phyloP scores from a whole-genome alignment of 2,797 vertebrate species.

The Meriones psammophilus region DNA sequence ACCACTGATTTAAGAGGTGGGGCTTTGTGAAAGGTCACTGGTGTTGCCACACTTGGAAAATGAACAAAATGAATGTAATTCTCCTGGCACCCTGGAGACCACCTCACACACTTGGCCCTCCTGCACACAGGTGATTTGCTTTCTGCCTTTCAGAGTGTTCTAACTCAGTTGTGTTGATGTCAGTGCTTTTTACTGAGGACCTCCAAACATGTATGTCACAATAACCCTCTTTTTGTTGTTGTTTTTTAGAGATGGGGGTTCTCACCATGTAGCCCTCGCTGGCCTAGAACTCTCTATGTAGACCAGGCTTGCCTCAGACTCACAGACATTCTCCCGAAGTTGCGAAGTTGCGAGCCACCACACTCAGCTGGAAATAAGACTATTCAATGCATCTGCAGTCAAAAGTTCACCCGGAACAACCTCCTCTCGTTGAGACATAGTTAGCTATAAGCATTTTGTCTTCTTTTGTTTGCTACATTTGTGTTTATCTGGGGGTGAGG shows the following conservation, averaged over 20 bases:
- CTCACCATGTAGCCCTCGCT: not conserved
- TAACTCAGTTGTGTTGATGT: not conserved
- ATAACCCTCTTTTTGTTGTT: not conserved
- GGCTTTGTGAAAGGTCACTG: not conserved
- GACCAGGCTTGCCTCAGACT: not conserved
- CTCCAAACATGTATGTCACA: not conserved
- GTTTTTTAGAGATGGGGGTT: not conserved
- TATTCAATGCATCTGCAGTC: not conserved
- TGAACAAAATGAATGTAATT: not conserved
- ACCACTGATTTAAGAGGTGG: not conserved
- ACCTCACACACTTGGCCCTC: not conserved
- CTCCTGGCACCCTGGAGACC: not conserved
- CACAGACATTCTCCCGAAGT: not conserved
- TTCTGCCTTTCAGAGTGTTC: not conserved
- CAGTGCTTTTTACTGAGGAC: not conserved
- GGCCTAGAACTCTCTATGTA: not conserved
- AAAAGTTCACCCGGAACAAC: not conserved
- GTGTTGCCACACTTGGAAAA: not conserved
- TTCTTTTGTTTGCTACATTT: not conserved
- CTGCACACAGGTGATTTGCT: not conserved
- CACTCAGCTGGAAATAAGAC: not conserved
- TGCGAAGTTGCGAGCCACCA: not conserved
- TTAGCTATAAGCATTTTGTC: not conserved
- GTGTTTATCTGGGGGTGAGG: not conserved
- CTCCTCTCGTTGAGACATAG: not conserved